Base-by-base conservation (phyloP, 2,888 invertebrate species). In the Nemapogon koenigi region DNA sequence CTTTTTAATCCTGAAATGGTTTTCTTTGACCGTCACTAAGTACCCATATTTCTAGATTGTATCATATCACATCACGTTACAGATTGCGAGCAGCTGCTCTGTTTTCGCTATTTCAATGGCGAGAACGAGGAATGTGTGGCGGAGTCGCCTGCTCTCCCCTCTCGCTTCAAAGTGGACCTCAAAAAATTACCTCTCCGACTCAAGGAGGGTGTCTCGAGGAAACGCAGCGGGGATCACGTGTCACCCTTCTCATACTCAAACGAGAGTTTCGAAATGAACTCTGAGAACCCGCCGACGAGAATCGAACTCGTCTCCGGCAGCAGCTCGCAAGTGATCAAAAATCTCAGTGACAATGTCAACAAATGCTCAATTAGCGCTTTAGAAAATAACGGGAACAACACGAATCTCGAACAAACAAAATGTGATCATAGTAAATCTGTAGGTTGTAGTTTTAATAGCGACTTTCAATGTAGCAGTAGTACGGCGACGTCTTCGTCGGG, bases 101-200 rank as follows among this genome's bases (percentile, higher is more conserved):
- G 86, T 59, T 87, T 87, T 62, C 86, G 87, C 36, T 87, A 87
- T 67, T 87, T 85, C 70, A 84, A 83, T 65, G 84, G 84, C 47
- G 73, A 83, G 41, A 81, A 80, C 44, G 76, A 85, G 50, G 83
- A 85, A 50, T 85, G 85, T 57, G 75, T 83, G 46, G 86, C 85
- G 43, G 84, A 86, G 62, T 83, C 85, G 7, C 80, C 84, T 42
- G 49, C 69, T 26, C 52, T 78, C 18, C 73, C 78, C 29, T 47
- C 65, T 41, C 57, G 67, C 40, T 62, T 76, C 47, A 83, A 85
- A 41, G 69, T 85, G 42, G 82, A 84, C 53, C 81, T 83, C 53
- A 83, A 82, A 57, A 81, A 82, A 49, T 71, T 83, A 35, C 79
- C 82, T 1, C 73, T 73, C 33, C 78, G 81, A 46, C 68, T 82